Evolutionary conservation across 2,113 vertebrate genomes (phyloP).

Genomic region (Brevimyrus niger): DNA sequence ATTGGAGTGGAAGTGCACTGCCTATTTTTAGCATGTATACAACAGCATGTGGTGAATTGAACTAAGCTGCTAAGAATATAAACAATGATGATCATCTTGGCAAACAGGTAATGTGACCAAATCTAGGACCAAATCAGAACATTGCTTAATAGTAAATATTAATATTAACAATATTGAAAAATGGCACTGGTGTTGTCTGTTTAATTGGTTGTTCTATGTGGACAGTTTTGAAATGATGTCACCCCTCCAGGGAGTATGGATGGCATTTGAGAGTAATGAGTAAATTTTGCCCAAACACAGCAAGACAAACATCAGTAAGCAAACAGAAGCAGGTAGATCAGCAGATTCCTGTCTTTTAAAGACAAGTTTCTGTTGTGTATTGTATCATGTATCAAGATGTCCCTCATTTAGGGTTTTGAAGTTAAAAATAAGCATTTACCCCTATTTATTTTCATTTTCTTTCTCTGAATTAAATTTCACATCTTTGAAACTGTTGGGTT

Average conservation of each 20-base stretch:
- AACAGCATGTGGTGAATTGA: not conserved
- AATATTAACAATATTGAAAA: not conserved
- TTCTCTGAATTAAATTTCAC: not conserved
- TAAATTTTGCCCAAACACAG: not conserved
- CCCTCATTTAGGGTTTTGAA: not conserved
- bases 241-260: not conserved
- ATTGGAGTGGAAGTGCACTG: not conserved
- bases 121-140: not conserved
- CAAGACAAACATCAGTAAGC: not conserved
- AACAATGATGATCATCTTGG: not conserved
- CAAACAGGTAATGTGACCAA: conserved; percentile 2
- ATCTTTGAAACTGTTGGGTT: conserved; percentile 4
- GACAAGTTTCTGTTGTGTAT: not conserved
- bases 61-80: not conserved
- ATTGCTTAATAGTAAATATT: not conserved
- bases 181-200: not conserved
- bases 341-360: not conserved
- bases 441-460: not conserved
- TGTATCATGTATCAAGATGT: not conserved
- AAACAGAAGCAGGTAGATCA: not conserved
- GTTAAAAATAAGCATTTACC: not conserved
- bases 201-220: not conserved
- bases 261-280: not conserved
- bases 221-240: not conserved
- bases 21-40: not conserved